Evolutionary conservation across 2,888 invertebrate genomes (phyloP).

Genomic region (Molorchus minor): DNA sequence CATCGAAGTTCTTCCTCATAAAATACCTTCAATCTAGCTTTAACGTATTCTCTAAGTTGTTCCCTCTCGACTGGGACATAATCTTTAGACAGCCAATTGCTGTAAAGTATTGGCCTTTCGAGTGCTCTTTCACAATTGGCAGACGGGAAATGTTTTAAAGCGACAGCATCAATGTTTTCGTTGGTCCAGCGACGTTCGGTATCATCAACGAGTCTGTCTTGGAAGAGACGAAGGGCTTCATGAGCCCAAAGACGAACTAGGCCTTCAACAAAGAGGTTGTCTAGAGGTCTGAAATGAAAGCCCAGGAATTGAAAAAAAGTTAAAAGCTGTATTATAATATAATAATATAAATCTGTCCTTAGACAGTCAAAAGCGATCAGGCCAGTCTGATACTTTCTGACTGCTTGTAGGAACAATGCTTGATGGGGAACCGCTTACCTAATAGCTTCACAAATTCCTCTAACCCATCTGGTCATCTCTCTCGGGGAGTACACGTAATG

Average conservation of each 20-base stretch:
- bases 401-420: no score
- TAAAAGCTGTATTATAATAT: no score
- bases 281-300: conserved; percentile 75
- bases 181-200: conserved; percentile 97
- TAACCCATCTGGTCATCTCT: conserved; percentile 99
- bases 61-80: conserved; percentile 96
- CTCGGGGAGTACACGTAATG: conserved; percentile 99
- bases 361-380: no score
- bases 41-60: conserved; percentile 94
- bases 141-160: conserved; percentile 90
- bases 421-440: no score
- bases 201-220: conserved; percentile 93
- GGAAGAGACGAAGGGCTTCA: conserved; percentile 97
- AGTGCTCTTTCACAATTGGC: conserved; percentile 78
- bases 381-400: no score
- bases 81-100: conserved; percentile 99
- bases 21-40: conserved; percentile 96
- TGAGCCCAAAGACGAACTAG: conserved; percentile 99
- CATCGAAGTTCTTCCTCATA: conserved; percentile 99
- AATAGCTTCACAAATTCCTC: conserved; percentile 99
- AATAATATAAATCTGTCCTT: background rate
- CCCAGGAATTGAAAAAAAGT: no score
- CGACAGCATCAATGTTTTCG: conserved; percentile 93
- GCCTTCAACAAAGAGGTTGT: conserved; percentile 90
- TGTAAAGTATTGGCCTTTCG: conserved; percentile 94